Evolutionary conservation across 2,113 vertebrate genomes (phyloP).

Genomic region (rabbit (Oryctolagus cuniculus)): DNA sequence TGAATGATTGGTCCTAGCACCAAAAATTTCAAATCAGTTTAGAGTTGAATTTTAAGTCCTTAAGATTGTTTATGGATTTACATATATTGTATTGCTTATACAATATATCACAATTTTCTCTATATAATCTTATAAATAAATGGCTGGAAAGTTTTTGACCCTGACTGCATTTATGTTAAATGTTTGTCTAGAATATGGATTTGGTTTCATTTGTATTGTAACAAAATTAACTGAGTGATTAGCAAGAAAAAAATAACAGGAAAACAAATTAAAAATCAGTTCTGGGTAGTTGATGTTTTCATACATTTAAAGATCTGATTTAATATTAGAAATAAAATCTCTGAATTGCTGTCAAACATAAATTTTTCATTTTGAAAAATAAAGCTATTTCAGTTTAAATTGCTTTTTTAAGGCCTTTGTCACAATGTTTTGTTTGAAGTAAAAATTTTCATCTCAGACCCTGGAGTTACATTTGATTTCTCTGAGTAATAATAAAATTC

Average conservation of each 20-base stretch:
- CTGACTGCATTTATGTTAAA: conserved; percentile 89
- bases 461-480: conserved; percentile 77
- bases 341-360: conserved; percentile 79
- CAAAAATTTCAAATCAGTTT: conserved; percentile 78
- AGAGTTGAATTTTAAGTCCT: conserved; percentile 78
- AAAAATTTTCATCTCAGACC: conserved; percentile 50
- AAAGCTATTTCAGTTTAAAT: conserved; percentile 70
- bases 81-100: conserved; percentile 89
- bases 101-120: conserved; percentile 84
- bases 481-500: conserved; percentile 80
- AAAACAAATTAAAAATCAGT: conserved; percentile 75
- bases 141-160: conserved; percentile 89
- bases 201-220: conserved; percentile 89
- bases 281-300: conserved; percentile 73
- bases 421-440: conserved; percentile 73
- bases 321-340: conserved; percentile 75
- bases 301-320: conserved; percentile 78
- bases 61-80: conserved; percentile 69
- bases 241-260: conserved; percentile 68
- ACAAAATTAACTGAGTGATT: conserved; percentile 81
- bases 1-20: conserved; percentile 76
- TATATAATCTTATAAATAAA: conserved; percentile 85
- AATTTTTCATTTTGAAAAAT: conserved; percentile 71
- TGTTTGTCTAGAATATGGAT: conserved; percentile 89
- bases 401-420: conserved; percentile 75